Conservation (phyloP, 2,888 invertebrate genomes). For the Stegana nigrithorax region DNA sequence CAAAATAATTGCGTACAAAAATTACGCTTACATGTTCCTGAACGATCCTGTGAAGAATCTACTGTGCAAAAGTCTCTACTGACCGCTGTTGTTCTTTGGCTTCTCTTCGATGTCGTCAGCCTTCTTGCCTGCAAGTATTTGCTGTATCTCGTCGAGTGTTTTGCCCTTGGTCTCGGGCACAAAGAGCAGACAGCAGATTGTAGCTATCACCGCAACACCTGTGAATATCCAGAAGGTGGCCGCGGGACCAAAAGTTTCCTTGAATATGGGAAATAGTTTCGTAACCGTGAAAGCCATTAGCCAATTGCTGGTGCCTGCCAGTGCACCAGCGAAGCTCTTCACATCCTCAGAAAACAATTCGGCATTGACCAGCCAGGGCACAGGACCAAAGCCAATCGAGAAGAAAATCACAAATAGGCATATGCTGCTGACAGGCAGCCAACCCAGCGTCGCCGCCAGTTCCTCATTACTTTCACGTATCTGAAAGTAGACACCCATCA, state of each 20-base stretch:
- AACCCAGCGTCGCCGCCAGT: slow-evolving; percentile 72
- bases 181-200: slow-evolving; percentile 74
- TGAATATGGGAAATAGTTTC: slow-evolving; percentile 74
- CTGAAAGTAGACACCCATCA: slow-evolving; percentile 77
- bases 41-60: background rate
- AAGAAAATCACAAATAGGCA: slow-evolving; percentile 82
- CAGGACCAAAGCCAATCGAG: slow-evolving; percentile 85
- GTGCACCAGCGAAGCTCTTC: slow-evolving; percentile 79
- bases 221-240: slow-evolving; percentile 82
- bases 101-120: too few relatives aligned
- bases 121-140: slow-evolving; percentile 38
- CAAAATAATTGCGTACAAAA: background rate
- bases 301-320: slow-evolving; percentile 85
- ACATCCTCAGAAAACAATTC: slow-evolving; percentile 84
- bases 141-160: slow-evolving; percentile 57
- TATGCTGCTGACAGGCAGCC: slow-evolving; percentile 79
- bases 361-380: slow-evolving; percentile 79
- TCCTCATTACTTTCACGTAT: slow-evolving; percentile 50
- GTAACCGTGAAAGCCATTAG: slow-evolving; percentile 82
- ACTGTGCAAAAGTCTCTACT: background rate
- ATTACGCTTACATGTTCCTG: background rate
- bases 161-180: slow-evolving; percentile 71
- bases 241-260: slow-evolving; percentile 71
- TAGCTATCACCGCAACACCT: slow-evolving; percentile 73
- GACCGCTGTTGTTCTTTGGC: background rate